Conservation (phyloP, 1,140 invertebrate genomes). For the Reticulitermes speratus region DNA sequence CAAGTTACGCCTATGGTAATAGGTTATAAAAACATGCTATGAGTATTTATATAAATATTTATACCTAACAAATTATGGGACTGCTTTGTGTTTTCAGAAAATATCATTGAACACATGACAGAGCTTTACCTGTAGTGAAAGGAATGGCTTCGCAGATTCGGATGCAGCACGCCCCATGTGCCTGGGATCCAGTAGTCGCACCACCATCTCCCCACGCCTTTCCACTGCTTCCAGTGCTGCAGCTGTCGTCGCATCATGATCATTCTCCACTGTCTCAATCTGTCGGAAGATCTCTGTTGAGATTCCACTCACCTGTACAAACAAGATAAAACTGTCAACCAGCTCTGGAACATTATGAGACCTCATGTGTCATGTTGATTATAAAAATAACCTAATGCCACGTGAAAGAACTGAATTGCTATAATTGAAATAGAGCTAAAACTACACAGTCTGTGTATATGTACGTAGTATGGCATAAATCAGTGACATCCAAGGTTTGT, state of each 20-base stretch:
- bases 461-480: too few species aligned
- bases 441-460: too few species aligned
- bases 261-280: conserved; percentile 93
- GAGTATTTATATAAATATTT: too few species aligned
- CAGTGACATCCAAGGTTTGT: too few species aligned
- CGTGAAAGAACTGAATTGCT: too few species aligned
- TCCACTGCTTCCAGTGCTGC: conserved; percentile 89
- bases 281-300: conserved; percentile 94
- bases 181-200: conserved; percentile 81
- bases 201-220: conserved; percentile 90
- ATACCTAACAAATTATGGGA: too few species aligned
- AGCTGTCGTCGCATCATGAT: conserved; percentile 87
- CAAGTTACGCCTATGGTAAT: too few species aligned
- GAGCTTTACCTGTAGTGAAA: conserved; percentile 64
- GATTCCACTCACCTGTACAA: conserved; percentile 81
- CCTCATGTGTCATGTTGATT: neutral
- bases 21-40: too few species aligned
- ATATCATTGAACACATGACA: too few species aligned
- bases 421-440: too few species aligned
- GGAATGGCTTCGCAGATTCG: conserved; percentile 80
- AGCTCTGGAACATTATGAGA: conserved; percentile 17
- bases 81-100: too few species aligned
- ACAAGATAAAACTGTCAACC: conserved; percentile 38
- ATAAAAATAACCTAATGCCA: neutral
- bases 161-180: conserved; percentile 79